A percentile compares a stretch with the other conserved stretches of the same genome.
These are phyloP conservation scores for Unio pictorum DNA, from an alignment of 2,888 invertebrate species.

Conservation along the genomic window DNA sequence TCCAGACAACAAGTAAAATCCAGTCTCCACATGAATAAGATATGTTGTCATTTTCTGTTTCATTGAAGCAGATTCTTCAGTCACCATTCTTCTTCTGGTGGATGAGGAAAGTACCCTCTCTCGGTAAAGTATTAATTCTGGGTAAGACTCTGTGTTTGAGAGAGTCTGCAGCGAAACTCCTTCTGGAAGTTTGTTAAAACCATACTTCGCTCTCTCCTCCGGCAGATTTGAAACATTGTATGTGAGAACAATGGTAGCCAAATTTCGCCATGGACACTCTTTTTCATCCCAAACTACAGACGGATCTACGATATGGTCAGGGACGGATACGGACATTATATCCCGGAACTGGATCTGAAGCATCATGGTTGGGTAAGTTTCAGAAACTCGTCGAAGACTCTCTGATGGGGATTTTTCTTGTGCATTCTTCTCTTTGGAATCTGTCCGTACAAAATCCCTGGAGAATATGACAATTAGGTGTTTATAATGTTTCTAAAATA, in stretches of 20 bases:
- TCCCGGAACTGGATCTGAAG: slow-evolving; percentile 29
- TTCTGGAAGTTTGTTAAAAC: slow-evolving; percentile 15
- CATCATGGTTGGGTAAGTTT: slow-evolving; percentile 15
- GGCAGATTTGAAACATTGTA: slow-evolving; percentile 27
- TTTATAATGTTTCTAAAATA: no score
- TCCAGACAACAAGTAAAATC: slow-evolving; percentile 31
- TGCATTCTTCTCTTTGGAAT: slow-evolving; percentile 24
- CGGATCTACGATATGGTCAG: slow-evolving; percentile 12
- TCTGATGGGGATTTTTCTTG: slow-evolving; percentile 24
- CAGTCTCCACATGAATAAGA: slow-evolving; percentile 33
- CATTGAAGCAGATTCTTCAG: slow-evolving; percentile 10
- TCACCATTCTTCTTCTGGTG: slow-evolving; percentile 14
- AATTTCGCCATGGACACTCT: slow-evolving; percentile 23
- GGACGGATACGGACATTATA: background rate
- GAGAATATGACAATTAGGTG: background rate
- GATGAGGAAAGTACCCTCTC: slow-evolving; percentile 29
- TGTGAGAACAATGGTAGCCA: slow-evolving; percentile 19
- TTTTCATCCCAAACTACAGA: slow-evolving; percentile 20
- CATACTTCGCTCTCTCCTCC: slow-evolving; percentile 21
- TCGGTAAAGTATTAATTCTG: slow-evolving; percentile 22
- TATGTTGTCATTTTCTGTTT: slow-evolving; percentile 23
- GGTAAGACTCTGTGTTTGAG: slow-evolving; percentile 14
- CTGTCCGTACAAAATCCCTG: background rate
- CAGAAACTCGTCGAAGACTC: slow-evolving; percentile 14
- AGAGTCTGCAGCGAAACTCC: slow-evolving; percentile 12